A percentile compares a stretch with the other conserved stretches of the same genome.
Conservation (phyloP, 2,888 invertebrate species). For the Creontiades dilutus region DNA sequence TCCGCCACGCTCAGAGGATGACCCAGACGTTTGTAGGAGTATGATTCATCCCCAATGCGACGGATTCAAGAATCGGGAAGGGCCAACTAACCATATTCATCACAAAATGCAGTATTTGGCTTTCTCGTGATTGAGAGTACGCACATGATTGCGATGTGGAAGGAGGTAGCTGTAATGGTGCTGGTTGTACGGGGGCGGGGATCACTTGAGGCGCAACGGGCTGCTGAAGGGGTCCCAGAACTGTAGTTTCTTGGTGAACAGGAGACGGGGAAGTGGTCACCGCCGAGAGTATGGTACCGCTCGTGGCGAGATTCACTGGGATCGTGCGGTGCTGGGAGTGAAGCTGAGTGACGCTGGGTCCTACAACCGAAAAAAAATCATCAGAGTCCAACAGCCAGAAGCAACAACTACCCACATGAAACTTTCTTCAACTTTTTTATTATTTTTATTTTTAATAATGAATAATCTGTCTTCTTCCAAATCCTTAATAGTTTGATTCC, state of each 20-base stretch:
- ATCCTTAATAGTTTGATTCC: too few species aligned
- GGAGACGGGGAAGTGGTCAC: conserved; percentile 37
- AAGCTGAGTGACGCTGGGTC: conserved; percentile 74
- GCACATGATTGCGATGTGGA: conserved; percentile 62
- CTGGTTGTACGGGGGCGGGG: conserved; percentile 27
- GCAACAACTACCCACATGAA: background rate
- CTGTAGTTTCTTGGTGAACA: conserved; percentile 22
- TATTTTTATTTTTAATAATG: too few species aligned
- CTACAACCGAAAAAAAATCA: conserved; percentile 60
- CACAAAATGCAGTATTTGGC: too few species aligned
- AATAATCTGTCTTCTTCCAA: too few species aligned
- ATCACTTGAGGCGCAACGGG: conserved; percentile 51
- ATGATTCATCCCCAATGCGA: too few species aligned
- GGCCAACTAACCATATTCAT: too few species aligned
- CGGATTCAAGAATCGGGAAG: too few species aligned
- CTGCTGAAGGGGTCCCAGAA: conserved; percentile 31
- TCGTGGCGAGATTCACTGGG: conserved; percentile 79
- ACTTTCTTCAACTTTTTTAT: too few species aligned
- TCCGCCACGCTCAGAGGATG: too few species aligned
- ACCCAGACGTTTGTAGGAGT: too few species aligned
- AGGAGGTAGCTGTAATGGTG: conserved; percentile 52
- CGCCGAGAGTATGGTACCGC: conserved; percentile 72
- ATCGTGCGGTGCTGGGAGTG: conserved; percentile 80
- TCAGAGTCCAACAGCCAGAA: background rate
- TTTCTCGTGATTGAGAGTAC: background rate